Base-by-base conservation (phyloP, 2,888 invertebrate genomes). In the Baronia brevicornis region DNA sequence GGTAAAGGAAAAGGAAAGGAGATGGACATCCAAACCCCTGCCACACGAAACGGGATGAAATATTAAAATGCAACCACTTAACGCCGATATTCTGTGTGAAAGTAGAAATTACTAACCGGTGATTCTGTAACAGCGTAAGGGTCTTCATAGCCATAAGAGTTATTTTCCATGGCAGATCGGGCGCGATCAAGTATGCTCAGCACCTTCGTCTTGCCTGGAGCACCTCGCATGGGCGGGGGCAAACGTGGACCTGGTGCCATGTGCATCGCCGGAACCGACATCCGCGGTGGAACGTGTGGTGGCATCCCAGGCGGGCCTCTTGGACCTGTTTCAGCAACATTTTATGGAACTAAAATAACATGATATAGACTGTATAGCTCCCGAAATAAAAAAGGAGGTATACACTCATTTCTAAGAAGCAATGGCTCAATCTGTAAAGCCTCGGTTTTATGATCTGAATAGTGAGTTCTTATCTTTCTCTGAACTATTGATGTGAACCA, bases 141-240 rank as follows among this genome's bases (percentile, higher is more conserved):
- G 4, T 84, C 82, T 0, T 82, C 87, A 51, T 85, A 91, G 54
- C 88, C 86, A 40, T 48, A 90, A 39, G 92, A 91, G 31, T 88
- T 87, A 43, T 92, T 89, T 62, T 93, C 93, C 92, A 94, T 93
- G 14, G 93, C 93, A 11, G 88, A 88, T 32, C 94, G 86, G 0
- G 94, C 94, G 33, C 93, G 87, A 70, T 94, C 94, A 49, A 94
- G 78, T 53, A 94, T 94, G 42, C 93, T 93, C 82, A 94, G 88
- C 38, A 94, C 93, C 82, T 94, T 94, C 37, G 90, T 89, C 74
- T 93, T 93, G 38, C 89, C 88, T 27, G 90, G 87, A 61, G 88
- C 86, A 42, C 86, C 87, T 29, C 79, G 79, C 33, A 72, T 56
- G n/a, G 75, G 78, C 3, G 67, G 49, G 19, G 53, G 60, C 44